phyloP scores from a whole-genome alignment of 2,888 invertebrate species.

The Nomada ruficornis region DNA sequence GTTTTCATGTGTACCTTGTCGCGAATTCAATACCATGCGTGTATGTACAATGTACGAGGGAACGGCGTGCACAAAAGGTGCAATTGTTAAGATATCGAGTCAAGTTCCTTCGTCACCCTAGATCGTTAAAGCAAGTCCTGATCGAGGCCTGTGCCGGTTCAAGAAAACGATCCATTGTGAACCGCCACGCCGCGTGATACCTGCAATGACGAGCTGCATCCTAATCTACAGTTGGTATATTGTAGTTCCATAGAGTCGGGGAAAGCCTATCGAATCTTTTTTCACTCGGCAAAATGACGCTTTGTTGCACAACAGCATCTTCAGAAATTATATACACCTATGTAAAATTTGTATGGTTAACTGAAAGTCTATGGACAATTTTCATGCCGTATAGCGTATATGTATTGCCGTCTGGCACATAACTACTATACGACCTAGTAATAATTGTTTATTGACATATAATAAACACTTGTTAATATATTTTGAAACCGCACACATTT shows the following conservation, averaged over 20 bases:
- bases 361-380: no score
- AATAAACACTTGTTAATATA: no score
- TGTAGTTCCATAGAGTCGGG: neutral
- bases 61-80: constrained; percentile 30
- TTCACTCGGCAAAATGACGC: neutral
- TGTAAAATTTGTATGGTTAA: no score
- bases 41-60: constrained; percentile 13
- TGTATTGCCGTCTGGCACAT: no score
- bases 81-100: constrained; percentile 45
- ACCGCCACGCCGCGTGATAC: constrained; percentile 37
- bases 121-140: constrained; percentile 35
- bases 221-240: constrained; percentile 58
- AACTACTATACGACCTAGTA: no score
- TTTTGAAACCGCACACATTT: no score
- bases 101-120: constrained; percentile 53
- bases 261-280: neutral
- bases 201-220: constrained; percentile 62
- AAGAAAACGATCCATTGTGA: constrained; percentile 52
- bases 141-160: constrained; percentile 29
- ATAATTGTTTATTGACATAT: no score
- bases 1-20: constrained; percentile 14
- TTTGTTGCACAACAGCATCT: neutral
- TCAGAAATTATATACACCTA: neutral
- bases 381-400: no score
- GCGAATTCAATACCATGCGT: constrained; percentile 24